These are phyloP conservation scores for Dendrolimus pini DNA, from an alignment of 2,888 invertebrate species.

Conservation along the genomic window DNA sequence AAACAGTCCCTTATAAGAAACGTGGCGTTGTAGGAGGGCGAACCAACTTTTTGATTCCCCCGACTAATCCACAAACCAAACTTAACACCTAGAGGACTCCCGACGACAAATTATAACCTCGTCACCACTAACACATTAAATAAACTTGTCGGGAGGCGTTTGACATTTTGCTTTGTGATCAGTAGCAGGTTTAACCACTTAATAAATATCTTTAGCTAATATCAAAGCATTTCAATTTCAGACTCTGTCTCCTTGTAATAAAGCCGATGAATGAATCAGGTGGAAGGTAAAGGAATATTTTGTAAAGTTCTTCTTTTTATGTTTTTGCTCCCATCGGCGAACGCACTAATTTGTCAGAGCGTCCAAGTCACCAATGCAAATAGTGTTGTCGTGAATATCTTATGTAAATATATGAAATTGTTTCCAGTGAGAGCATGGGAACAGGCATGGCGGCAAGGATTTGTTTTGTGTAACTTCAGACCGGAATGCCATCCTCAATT, in stretches of 20 bases:
- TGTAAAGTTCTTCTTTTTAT: conserved; percentile 38
- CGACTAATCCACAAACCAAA: conserved; percentile 29
- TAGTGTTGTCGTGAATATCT: conserved; percentile 64
- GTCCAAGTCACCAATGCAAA: conserved; percentile 70
- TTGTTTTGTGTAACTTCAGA: conserved; percentile 14
- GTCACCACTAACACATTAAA: conserved; percentile 55
- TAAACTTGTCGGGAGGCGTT: conserved; percentile 55
- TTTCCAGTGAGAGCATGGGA: conserved; percentile 65
- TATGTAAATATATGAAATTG: conserved; percentile 72
- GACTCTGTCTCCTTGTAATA: not conserved
- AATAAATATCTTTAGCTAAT: not conserved
- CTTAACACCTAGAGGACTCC: conserved; percentile 48
- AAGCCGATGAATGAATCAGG: not conserved
- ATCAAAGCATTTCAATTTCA: not conserved
- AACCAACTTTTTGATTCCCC: conserved; percentile 30
- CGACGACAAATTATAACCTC: conserved; percentile 43
- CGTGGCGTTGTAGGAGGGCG: conserved; percentile 25
- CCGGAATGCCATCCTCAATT: conserved; percentile 13
- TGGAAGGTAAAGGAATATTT: not conserved
- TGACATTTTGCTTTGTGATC: conserved; percentile 46
- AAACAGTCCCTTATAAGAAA: conserved; percentile 7
- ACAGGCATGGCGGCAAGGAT: conserved; percentile 16
- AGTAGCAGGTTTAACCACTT: conserved; percentile 30
- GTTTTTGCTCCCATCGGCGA: conserved; percentile 38
- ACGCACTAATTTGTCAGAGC: conserved; percentile 63